Conservation (phyloP, 1,140 invertebrate species). For the Bursaphelenchus mucronatus region DNA sequence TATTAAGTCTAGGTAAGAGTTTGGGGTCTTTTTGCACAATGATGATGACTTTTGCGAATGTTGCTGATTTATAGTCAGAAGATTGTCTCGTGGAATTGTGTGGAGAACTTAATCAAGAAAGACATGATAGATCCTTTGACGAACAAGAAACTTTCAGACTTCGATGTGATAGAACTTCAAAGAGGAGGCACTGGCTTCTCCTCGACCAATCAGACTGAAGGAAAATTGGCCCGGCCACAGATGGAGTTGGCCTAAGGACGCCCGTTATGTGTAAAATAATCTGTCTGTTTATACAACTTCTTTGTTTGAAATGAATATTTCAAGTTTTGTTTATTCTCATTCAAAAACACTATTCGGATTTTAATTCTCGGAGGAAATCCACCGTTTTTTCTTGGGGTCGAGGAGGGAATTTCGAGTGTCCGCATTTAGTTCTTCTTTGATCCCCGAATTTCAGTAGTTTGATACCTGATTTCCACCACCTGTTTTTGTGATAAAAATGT, state of each 20-base stretch:
- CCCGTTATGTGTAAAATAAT: too few species aligned
- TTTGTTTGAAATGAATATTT: too few species aligned
- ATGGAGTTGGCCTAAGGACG: slow-evolving; percentile 45
- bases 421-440: too few species aligned
- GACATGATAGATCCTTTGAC: slow-evolving; percentile 94
- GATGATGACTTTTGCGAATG: slow-evolving; percentile 1
- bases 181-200: slow-evolving; percentile 59
- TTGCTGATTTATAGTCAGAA: slow-evolving; percentile 71
- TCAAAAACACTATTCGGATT: too few species aligned
- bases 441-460: too few species aligned
- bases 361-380: too few species aligned
- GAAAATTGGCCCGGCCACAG: slow-evolving; percentile 50
- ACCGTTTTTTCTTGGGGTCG: too few species aligned
- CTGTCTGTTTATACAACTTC: too few species aligned
- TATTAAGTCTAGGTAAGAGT: slow-evolving; percentile 77
- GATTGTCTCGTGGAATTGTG: slow-evolving; percentile 90
- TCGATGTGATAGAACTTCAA: slow-evolving; percentile 71
- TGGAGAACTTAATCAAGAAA: slow-evolving; percentile 91
- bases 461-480: too few species aligned
- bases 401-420: too few species aligned
- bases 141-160: slow-evolving; percentile 77
- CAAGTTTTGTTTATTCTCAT: too few species aligned
- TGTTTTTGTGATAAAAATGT: too few species aligned
- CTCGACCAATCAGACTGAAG: slow-evolving; percentile 54
- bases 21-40: slow-evolving; percentile 19